phyloP scores from a whole-genome alignment of 2,113 vertebrate genomes.

The Saimiri boliviensis region DNA sequence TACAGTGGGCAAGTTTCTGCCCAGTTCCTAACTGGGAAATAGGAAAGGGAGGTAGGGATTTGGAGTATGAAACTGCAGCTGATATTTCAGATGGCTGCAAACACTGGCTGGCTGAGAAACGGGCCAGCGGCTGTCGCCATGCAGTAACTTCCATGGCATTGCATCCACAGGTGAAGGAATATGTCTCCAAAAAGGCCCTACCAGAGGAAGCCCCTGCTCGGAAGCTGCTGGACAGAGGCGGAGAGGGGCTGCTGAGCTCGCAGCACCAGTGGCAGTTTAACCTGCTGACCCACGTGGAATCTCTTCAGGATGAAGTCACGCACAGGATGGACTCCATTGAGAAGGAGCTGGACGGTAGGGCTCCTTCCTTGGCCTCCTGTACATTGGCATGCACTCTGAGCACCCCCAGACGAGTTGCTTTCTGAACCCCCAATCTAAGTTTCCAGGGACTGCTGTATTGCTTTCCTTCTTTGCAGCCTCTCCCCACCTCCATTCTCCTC shows the following conservation, averaged over 20 bases:
- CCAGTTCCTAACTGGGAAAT: background rate
- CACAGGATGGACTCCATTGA: constrained; percentile 98
- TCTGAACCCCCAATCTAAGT: background rate
- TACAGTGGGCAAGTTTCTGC: background rate
- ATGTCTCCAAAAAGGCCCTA: constrained; percentile 82
- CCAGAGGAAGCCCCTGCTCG: constrained; percentile 81
- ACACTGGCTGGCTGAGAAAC: background rate
- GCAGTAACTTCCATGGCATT: constrained; percentile 11
- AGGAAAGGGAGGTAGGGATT: background rate
- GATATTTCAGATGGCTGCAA: background rate
- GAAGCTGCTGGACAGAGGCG: constrained; percentile 83
- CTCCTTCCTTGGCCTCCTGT: background rate
- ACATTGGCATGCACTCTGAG: background rate
- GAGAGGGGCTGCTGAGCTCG: constrained; percentile 86
- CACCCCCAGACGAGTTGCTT: background rate
- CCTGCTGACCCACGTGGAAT: constrained; percentile 94
- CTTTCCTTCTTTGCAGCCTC: background rate
- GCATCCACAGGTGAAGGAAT: constrained; percentile 81
- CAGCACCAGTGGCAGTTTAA: constrained; percentile 95
- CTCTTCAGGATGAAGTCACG: constrained; percentile 94
- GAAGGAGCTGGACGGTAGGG: constrained; percentile 95
- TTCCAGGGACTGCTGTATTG: background rate
- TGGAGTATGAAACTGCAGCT: background rate
- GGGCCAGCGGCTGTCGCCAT: background rate
- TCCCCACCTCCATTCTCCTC: background rate